Conservation (phyloP, 2,888 invertebrate genomes). For the Oscheius sp. region DNA sequence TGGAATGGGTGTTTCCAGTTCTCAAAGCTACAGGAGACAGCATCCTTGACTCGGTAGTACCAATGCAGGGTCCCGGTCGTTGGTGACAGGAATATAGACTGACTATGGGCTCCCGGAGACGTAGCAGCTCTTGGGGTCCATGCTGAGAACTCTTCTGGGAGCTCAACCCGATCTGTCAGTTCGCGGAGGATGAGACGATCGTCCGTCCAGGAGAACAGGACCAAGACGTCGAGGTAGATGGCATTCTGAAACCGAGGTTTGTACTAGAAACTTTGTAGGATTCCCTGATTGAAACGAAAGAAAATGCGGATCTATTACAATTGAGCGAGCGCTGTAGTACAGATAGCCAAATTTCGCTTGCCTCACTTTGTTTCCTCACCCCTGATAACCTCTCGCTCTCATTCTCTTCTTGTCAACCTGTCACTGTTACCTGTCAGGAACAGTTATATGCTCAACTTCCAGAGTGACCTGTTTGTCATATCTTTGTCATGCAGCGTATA, state of each 20-base stretch:
- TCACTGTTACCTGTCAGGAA: too few relatives aligned
- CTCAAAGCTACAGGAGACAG: constrained; percentile 51
- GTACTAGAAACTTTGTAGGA: too few relatives aligned
- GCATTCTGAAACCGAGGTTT: constrained; percentile 39
- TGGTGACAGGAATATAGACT: constrained; percentile 42
- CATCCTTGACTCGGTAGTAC: constrained; percentile 45
- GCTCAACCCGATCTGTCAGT: constrained; percentile 62
- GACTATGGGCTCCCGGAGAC: constrained; percentile 30
- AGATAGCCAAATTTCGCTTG: too few relatives aligned
- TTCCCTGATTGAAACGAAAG: too few relatives aligned
- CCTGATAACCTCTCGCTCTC: too few relatives aligned
- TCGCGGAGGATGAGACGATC: constrained; percentile 69
- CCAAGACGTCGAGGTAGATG: constrained; percentile 58
- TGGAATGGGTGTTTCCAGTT: constrained; percentile 71
- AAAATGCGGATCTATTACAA: too few relatives aligned
- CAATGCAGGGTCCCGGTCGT: constrained; percentile 39
- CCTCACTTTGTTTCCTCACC: too few relatives aligned
- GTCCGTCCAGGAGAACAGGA: constrained; percentile 64
- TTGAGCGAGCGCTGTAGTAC: too few relatives aligned
- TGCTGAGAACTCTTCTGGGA: constrained; percentile 49
- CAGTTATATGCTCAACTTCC: too few relatives aligned
- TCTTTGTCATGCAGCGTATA: too few relatives aligned
- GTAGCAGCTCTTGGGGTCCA: constrained; percentile 45
- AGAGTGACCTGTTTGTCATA: too few relatives aligned
- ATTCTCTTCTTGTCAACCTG: too few relatives aligned